These are phyloP conservation scores for Caenorhabditis sp. DNA, from an alignment of 2,888 invertebrate genomes.

Conservation along the genomic window DNA sequence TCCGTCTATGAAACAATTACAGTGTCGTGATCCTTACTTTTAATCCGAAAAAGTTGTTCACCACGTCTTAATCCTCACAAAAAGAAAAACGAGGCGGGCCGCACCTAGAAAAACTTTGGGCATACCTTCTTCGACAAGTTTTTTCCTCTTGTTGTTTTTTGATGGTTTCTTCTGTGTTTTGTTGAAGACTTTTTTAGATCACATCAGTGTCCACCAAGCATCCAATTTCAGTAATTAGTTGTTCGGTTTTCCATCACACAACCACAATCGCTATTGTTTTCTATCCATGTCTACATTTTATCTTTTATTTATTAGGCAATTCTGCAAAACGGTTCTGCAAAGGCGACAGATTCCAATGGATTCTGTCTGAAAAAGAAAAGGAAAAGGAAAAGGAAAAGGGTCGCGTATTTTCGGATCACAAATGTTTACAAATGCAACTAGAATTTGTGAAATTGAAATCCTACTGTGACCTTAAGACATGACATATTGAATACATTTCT, in stretches of 20 bases:
- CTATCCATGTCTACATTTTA: conserved; percentile 7
- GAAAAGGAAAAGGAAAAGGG: no score
- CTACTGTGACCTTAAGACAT: no score
- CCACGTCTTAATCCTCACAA: background rate
- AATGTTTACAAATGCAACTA: no score
- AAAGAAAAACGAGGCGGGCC: background rate
- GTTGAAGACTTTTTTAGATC: no score
- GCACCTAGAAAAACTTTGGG: background rate
- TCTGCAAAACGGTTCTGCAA: no score
- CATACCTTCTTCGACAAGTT: background rate
- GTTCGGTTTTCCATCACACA: background rate
- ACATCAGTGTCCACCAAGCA: no score
- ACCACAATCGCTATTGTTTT: conserved; percentile 16
- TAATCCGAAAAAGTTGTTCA: conserved; percentile 16
- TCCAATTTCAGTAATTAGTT: conserved; percentile 20
- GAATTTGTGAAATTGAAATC: no score
- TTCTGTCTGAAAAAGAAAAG: no score
- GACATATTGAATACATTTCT: no score
- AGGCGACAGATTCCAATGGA: background rate
- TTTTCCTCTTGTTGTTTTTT: background rate
- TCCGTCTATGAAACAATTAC: conserved; percentile 14
- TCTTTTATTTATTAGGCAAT: conserved; percentile 19
- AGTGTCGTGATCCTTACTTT: background rate
- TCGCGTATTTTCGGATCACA: background rate
- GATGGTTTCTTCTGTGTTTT: no score